A percentile compares a stretch with the other conserved stretches of the same genome.
These are phyloP conservation scores for Patella caerulea DNA, from an alignment of 2,888 invertebrate species.

Conservation along the genomic window DNA sequence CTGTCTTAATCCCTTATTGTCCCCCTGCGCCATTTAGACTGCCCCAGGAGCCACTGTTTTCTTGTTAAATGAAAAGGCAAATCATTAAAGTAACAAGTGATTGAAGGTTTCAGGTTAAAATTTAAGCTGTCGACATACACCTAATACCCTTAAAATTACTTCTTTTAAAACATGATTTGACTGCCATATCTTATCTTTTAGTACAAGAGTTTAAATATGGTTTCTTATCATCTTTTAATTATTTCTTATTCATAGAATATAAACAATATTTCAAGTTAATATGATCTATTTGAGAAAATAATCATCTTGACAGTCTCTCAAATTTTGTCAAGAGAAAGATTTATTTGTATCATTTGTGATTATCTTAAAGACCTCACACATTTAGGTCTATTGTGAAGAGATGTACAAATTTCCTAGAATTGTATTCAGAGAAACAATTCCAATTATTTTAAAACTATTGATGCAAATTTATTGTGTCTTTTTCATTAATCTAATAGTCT, in stretches of 20 bases:
- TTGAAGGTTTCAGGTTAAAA: constrained; percentile 6
- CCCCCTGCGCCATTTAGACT: constrained; percentile 6
- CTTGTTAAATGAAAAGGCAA: not conserved
- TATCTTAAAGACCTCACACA: no score
- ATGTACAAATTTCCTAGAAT: no score
- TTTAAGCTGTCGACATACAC: not conserved
- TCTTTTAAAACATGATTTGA: not conserved
- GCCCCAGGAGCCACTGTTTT: not conserved
- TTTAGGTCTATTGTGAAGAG: no score
- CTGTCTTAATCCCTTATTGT: not conserved
- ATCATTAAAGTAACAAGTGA: constrained; percentile 9
- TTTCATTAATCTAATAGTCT: no score
- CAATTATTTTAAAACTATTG: no score
- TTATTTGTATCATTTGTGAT: no score
- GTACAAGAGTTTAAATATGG: constrained; percentile 2
- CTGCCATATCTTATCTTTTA: not conserved
- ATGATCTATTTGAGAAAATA: not conserved
- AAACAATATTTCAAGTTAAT: no score
- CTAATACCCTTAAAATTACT: constrained; percentile 7
- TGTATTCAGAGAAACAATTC: no score
- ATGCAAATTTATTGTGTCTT: no score
- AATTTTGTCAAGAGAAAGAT: no score
- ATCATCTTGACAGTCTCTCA: no score
- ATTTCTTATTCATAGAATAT: not conserved
- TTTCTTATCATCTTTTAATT: constrained; percentile 1